Conservation (phyloP, 2,797 vertebrate genomes). For the Arnoldichthys spilopterus region DNA sequence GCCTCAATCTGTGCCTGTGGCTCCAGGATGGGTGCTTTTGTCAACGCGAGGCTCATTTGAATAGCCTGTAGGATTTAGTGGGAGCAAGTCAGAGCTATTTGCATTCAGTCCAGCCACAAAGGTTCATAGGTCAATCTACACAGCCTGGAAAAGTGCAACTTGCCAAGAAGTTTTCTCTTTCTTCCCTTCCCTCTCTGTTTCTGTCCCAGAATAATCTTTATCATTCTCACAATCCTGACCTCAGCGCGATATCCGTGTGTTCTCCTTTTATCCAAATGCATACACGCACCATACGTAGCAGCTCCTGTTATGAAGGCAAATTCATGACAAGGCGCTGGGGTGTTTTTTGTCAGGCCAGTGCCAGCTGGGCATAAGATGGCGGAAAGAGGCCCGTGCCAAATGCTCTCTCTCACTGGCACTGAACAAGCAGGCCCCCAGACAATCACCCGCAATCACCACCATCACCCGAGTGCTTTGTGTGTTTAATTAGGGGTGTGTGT, state of each 20-base stretch:
- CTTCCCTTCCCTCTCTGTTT: too few relatives aligned
- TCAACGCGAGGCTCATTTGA: slow-evolving; percentile 72
- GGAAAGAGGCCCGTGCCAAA: slow-evolving; percentile 75
- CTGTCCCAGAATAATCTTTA: slow-evolving; percentile 26
- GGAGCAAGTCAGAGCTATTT: slow-evolving; percentile 91
- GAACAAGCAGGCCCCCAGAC: slow-evolving; percentile 61
- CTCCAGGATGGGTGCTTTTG: slow-evolving; percentile 62
- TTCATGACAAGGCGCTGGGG: slow-evolving; percentile 75
- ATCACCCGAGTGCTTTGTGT: slow-evolving; percentile 58
- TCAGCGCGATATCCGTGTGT: neutral
- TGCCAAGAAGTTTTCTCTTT: slow-evolving; percentile 70
- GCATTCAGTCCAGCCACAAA: slow-evolving; percentile 93
- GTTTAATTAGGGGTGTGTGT: slow-evolving; percentile 39
- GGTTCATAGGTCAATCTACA: slow-evolving; percentile 91
- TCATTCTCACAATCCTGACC: too few relatives aligned
- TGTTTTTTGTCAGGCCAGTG: slow-evolving; percentile 74
- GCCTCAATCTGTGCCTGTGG: slow-evolving; percentile 65
- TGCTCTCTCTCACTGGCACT: slow-evolving; percentile 65
- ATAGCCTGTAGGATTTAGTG: slow-evolving; percentile 86
- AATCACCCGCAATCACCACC: slow-evolving; percentile 65
- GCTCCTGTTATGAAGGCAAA: slow-evolving; percentile 60
- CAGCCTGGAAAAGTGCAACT: slow-evolving; percentile 86
- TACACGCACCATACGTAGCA: neutral
- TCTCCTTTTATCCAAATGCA: slow-evolving; percentile 3
- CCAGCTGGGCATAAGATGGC: slow-evolving; percentile 84